Evolutionary conservation across 2,113 vertebrate genomes (phyloP).

Genomic region (Turdus rufiventris): DNA sequence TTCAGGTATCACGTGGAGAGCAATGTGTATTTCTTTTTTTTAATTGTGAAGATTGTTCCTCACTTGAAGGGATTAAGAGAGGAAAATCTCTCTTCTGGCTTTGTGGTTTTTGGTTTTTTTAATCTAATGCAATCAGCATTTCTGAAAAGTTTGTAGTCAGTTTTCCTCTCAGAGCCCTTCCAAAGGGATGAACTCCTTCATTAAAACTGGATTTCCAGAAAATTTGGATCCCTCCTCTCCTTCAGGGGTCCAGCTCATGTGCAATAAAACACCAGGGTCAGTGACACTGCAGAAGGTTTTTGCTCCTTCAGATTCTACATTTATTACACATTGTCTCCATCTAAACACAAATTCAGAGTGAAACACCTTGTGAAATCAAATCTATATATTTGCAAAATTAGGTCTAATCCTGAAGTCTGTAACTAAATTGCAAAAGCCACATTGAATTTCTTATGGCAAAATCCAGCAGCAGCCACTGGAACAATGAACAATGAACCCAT

Average conservation of each 20-base stretch:
- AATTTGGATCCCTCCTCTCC: background rate
- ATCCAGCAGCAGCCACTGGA: background rate
- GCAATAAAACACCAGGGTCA: background rate
- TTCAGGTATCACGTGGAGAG: background rate
- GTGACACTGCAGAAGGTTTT: background rate
- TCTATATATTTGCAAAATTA: background rate
- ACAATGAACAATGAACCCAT: background rate
- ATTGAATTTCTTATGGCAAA: background rate
- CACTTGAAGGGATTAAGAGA: slow-evolving; percentile 4
- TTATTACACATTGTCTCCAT: background rate
- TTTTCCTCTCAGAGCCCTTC: background rate
- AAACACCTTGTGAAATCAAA: background rate
- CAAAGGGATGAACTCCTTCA: background rate
- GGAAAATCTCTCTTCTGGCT: background rate
- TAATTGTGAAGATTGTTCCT: background rate
- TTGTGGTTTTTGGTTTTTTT: background rate
- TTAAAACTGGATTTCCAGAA: background rate
- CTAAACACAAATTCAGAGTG: background rate
- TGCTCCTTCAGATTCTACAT: background rate
- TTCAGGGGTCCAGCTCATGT: background rate
- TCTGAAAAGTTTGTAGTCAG: background rate
- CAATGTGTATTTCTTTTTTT: background rate
- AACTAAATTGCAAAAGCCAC: background rate
- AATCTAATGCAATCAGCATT: background rate
- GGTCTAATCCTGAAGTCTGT: background rate